phyloP scores from a whole-genome alignment of 2,797 vertebrate genomes.

The Melopsittacus undulatus region DNA sequence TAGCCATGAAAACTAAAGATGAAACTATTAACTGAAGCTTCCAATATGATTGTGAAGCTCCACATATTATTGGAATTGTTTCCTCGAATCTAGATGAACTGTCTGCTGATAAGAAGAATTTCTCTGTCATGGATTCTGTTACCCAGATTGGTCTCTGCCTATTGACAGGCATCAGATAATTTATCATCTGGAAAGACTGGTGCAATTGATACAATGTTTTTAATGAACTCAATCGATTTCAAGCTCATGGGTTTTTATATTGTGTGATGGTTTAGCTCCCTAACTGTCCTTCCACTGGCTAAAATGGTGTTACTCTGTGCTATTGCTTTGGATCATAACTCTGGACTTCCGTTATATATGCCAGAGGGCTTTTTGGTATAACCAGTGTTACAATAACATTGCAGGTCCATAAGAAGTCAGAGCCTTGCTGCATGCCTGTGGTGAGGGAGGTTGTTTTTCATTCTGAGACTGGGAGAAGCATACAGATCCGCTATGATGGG shows the following conservation, averaged over 20 bases:
- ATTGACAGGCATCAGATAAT: background rate
- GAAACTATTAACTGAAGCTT: background rate
- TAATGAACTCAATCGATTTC: constrained; percentile 12
- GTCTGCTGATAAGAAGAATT: background rate
- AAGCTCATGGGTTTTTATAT: background rate
- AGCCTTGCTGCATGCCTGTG: background rate
- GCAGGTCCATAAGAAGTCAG: background rate
- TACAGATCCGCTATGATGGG: background rate
- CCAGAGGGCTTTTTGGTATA: background rate
- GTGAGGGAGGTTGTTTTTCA: background rate
- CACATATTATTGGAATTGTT: background rate
- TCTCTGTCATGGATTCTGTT: background rate
- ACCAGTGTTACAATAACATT: background rate
- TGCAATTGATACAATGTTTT: background rate
- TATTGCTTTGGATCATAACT: background rate
- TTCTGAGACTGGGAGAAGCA: background rate
- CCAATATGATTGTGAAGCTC: background rate
- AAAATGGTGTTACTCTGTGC: background rate
- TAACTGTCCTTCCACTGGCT: background rate
- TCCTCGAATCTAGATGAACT: background rate
- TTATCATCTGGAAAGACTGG: background rate
- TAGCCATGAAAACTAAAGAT: background rate
- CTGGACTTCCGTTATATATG: background rate
- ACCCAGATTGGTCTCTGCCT: background rate
- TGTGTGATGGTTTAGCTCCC: background rate